Evolutionary conservation across 1,140 invertebrate genomes (phyloP).

Genomic region (Ladona fulva): DNA sequence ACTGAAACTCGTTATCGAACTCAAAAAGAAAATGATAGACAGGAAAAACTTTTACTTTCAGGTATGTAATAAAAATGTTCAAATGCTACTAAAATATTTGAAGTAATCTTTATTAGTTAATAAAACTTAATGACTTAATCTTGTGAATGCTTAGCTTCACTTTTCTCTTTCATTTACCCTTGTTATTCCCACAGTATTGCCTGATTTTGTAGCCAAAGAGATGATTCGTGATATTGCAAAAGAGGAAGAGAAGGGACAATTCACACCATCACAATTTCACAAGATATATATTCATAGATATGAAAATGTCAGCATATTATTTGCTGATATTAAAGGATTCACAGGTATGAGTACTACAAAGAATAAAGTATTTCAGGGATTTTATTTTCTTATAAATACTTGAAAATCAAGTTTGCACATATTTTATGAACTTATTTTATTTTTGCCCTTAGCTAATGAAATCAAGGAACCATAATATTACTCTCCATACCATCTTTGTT

Average conservation of each 20-base stretch:
- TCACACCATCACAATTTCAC: conserved; percentile 83
- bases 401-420: no score
- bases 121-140: background rate
- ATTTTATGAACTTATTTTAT: no score
- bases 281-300: conserved; percentile 96
- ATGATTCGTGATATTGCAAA: conserved; percentile 81
- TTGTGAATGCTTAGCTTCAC: background rate
- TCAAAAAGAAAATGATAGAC: conserved; percentile 88
- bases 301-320: conserved; percentile 94
- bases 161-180: background rate
- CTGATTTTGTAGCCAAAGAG: conserved; percentile 90
- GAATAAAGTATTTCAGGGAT: background rate
- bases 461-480: no score
- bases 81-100: background rate
- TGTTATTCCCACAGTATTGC: conserved; percentile 58
- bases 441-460: no score
- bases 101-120: background rate
- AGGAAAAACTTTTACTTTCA: conserved; percentile 81
- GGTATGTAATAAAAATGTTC: conserved; percentile 40
- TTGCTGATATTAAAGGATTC: conserved; percentile 97
- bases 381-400: background rate
- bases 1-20: conserved; percentile 91
- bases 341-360: conserved; percentile 53
- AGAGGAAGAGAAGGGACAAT: conserved; percentile 59
- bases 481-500: no score